Conservation (phyloP, 92 coral and sea anemone species). For the Plumapathes pennacea region DNA sequence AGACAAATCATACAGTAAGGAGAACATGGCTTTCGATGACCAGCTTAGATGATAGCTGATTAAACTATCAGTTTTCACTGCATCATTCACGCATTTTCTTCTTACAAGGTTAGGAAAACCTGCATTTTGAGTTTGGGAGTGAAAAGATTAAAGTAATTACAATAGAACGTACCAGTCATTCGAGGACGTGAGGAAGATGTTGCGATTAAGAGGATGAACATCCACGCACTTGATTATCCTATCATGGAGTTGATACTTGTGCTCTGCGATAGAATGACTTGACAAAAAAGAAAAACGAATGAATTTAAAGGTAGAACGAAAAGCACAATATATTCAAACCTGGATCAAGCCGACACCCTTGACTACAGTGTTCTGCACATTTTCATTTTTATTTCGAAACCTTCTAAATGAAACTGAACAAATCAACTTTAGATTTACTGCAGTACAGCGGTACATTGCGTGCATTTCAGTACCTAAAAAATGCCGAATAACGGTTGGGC, state of each 20-base stretch:
- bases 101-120: background rate
- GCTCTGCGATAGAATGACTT: slow-evolving; percentile 31
- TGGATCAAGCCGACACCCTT: background rate
- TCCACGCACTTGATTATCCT: slow-evolving; percentile 77
- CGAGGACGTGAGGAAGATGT: slow-evolving; percentile 74
- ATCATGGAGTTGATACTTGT: slow-evolving; percentile 60
- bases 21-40: too few relatives aligned
- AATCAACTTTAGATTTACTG: too few relatives aligned
- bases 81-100: background rate
- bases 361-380: too few relatives aligned
- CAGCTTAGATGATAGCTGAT: too few relatives aligned
- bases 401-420: too few relatives aligned
- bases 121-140: background rate
- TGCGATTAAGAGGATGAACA: slow-evolving; percentile 68
- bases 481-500: too few relatives aligned
- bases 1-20: too few relatives aligned
- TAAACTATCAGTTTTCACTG: too few relatives aligned
- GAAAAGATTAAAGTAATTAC: background rate
- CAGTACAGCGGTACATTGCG: too few relatives aligned
- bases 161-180: slow-evolving; percentile 65
- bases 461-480: too few relatives aligned
- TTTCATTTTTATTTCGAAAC: too few relatives aligned
- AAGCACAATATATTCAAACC: background rate
- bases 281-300: slow-evolving; percentile 2
- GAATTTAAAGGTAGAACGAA: background rate